Conservation (phyloP, 2,113 vertebrate genomes). For the Lepisosteus osseus region DNA sequence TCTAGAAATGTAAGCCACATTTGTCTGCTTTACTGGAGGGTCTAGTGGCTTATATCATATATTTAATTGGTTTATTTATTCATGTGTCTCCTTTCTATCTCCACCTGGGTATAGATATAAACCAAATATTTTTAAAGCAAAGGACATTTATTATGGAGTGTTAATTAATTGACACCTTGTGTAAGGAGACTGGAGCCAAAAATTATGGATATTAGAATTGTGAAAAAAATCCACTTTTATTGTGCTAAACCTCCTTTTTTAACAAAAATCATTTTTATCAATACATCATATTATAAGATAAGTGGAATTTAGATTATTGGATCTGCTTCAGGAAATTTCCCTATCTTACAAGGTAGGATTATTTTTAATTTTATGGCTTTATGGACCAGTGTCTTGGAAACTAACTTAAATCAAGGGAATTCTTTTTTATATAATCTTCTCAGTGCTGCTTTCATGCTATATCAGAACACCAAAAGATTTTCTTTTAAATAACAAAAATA, state of each 20-base stretch:
- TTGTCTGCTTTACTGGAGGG: conserved; percentile 7
- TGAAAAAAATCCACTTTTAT: not conserved
- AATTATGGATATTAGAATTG: not conserved
- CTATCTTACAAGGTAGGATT: too few species aligned
- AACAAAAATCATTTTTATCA: too few species aligned
- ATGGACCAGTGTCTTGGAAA: too few species aligned
- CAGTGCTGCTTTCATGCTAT: too few species aligned
- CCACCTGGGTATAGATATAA: not conserved
- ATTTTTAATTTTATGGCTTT: too few species aligned
- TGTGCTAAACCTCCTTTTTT: too few species aligned
- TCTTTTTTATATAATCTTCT: not conserved
- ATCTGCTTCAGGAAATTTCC: too few species aligned
- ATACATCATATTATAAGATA: too few species aligned
- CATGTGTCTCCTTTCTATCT: not conserved
- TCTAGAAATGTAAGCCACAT: conserved; percentile 19
- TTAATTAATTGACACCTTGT: not conserved
- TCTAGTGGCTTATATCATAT: not conserved
- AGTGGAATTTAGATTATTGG: too few species aligned
- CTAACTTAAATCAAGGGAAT: too few species aligned
- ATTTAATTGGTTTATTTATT: not conserved
- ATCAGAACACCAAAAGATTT: conserved; percentile 21
- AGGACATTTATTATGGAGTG: not conserved
- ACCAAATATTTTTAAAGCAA: not conserved
- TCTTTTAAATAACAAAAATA: conserved; percentile 47
- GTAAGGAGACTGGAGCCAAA: not conserved